Percentiles rank a stretch among this genome's conserved stretches.
Conservation (phyloP, 2,113 vertebrate genomes). For the Numida meleagris region DNA sequence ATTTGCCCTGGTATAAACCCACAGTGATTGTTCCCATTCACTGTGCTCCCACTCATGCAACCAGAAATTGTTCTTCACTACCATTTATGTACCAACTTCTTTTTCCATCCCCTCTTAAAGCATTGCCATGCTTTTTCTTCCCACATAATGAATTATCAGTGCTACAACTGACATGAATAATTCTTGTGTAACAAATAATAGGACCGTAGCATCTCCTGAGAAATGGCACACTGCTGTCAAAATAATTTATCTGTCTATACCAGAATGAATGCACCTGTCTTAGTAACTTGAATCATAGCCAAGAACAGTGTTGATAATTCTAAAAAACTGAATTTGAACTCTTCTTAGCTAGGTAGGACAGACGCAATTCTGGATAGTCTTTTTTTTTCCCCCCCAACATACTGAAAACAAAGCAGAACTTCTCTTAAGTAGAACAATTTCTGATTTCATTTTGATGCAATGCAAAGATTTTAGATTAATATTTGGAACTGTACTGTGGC, state of each 20-base stretch:
- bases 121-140: background rate
- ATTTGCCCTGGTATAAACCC: background rate
- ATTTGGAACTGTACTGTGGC: background rate
- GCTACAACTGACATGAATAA: background rate
- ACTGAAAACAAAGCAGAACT: background rate
- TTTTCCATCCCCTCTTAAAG: background rate
- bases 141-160: background rate
- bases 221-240: conserved; percentile 32
- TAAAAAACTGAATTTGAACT: background rate
- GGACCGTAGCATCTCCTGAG: background rate
- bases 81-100: background rate
- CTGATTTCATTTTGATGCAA: background rate
- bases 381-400: background rate
- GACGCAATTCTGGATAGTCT: background rate
- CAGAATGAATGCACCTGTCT: conserved; percentile 29
- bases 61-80: background rate
- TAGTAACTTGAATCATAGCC: background rate
- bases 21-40: background rate
- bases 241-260: conserved; percentile 41
- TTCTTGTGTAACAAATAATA: conserved; percentile 18
- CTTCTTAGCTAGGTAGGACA: background rate
- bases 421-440: background rate
- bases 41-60: background rate
- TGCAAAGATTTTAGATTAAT: background rate
- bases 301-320: background rate